Evolutionary conservation across 1,140 invertebrate genomes (phyloP), one percentile per base, ranked within the genome.

Genomic region (Neuroterus valhalla): DNA sequence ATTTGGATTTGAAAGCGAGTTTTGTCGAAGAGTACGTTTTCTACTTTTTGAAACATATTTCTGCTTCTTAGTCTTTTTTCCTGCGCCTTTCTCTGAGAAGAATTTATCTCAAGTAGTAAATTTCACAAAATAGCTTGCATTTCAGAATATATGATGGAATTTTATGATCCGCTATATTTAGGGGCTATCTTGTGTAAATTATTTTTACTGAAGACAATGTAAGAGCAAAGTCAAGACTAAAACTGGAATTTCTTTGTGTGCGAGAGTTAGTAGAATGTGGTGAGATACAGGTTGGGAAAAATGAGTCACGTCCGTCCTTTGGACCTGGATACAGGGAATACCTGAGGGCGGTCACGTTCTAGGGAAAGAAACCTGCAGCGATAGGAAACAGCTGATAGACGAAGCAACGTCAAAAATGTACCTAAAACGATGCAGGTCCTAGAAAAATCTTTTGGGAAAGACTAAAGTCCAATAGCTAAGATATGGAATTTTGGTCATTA

Each of bases 91-190:
- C 31, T 62, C 31, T 62, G n/a, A 31, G 26, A 31, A 26, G 26
- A 62, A 62, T 62, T 62, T 62, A 62, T 62, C n/a, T 62, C 55
- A 26, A 62, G 55, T 15, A 62, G 55, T 62, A 62, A 62, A 23
- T 62, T 62, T 62, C 2, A 23, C 3, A 31, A 31, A 31, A 31
- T 62, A 38, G 26, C 31, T 62, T 1, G 14, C 4, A 31, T 38
- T 62, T 62, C 31, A 62, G 55, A 62, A 15, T 26, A 62, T 26
- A 62, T 26, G 55, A n/a, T 3, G 3, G 55, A 31, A 38, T 62
- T 62, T 62, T n/a, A 62, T 62, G 26, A 62, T 62, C n/a, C 11
- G 52, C 31, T 21, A 62, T 62, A 62, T 62, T 62, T 62, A 62
- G 52, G 31, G 31, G 52, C 23, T 3, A 19, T 55, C 50, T 23